Evolutionary conservation across 1,140 invertebrate species (phyloP), one percentile per base, ranked within the genome.

Genomic region (Drosophila cardini): DNA sequence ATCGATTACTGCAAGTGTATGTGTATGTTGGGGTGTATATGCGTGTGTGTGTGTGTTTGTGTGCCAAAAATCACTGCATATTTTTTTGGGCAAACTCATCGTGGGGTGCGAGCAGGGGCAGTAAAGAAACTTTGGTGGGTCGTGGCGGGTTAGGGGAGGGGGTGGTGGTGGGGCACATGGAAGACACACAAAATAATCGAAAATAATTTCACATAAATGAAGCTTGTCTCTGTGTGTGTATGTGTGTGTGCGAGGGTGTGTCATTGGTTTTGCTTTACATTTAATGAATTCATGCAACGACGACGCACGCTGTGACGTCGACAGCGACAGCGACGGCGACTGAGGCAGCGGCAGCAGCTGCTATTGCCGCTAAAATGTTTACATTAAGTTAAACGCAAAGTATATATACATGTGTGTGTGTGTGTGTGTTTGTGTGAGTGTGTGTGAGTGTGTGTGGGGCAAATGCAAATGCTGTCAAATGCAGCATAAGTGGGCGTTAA

Each of bases 151-250:
- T n/a, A n/a, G n/a, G n/a, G n/a, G n/a, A n/a, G n/a, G n/a, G n/a
- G n/a, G n/a, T n/a, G n/a, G n/a, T n/a, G n/a, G n/a, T n/a, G n/a
- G n/a, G n/a, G n/a, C n/a, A n/a, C n/a, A n/a, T n/a, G n/a, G n/a
- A 18, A 9, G 15, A 10, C 42, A 42, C 26, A 43, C 30, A 56
- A 56, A 75, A 63, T 75, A 71, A 70, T 75, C 72, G 60, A 71
- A 70, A 75, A 71, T 71, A 71, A 71, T 75, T 70, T 75, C 67
- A 75, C 56, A 73, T 68, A 72, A 72, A 72, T 72, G 55, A 36
- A 38, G 48, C 30, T 43, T 21, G 48, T 36, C 40, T 30, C 60
- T 64, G 53, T 52, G 46, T 21, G 32, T 18, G 45, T 55, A 46
- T 60, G 46, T 53, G 21, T 32, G 46, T 32, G 42, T 52, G 48